Base-by-base conservation (phyloP, 1,140 invertebrate species). In the Aleiodes sp. region DNA sequence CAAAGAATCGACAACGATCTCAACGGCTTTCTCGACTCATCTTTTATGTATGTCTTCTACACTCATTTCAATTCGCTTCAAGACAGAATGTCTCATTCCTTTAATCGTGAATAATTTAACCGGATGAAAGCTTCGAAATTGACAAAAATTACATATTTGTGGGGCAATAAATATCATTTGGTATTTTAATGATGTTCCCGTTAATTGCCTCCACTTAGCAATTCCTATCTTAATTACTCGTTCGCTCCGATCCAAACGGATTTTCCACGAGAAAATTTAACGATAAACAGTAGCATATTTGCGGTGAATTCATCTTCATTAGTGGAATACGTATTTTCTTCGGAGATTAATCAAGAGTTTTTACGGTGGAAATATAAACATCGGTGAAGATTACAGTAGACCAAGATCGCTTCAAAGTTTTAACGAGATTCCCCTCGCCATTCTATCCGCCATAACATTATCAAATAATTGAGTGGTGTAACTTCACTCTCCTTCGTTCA, bases 391-490 rank as follows among this genome's bases (percentile, higher is more conserved):
- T 85, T 85, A 84, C 81, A 75, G 81, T 75, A 77, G 80, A 59
- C 56, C 12, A 80, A 82, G 80, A 84, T 73, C 79, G 79, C 83
- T 84, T 80, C 81, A 84, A 69, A 85, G 82, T 85, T 85, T 84
- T 85, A 85, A 85, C 82, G 83, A 85, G 81, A 82, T 83, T 80
- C n/a, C 83, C 80, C 81, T 80, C 79, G 77, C 8, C 24, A 81
- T 81, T 76, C 76, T 73, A 76, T 81, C 79, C 79, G n/a, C 82
- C 81, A 78, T 76, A 78, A 77, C 82, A 85, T 85, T 85, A 85
- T 83, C 82, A 85, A 85, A 85, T 85, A 85, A 85, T 85, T 85
- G 83, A 84, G 83, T 83, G 80, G 78, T 83, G 81, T 84, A 85
- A 85, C 77, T 74, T 73, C 75, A 75, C 75, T 75, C 74, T 73